Base-by-base conservation (phyloP, 2,888 invertebrate genomes). In the Beris morrisii region DNA sequence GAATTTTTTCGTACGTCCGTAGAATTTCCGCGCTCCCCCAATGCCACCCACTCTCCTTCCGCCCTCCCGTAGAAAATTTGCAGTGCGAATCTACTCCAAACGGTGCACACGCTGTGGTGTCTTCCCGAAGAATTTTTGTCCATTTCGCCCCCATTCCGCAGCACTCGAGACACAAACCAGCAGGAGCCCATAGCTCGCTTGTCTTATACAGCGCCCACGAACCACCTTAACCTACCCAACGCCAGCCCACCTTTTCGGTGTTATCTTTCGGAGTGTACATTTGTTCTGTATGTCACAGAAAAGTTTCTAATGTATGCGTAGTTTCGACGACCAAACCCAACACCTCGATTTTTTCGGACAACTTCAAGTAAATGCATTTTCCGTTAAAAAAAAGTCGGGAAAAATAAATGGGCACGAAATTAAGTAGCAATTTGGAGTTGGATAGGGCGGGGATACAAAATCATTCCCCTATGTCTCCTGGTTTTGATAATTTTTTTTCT, bases 101-200 rank as follows among this genome's bases (percentile, higher is more conserved):
- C 9, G 30, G 7, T n/a, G 61, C 12, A 38, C 12, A 45, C 48
- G 43, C 52, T 52, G 64, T 54, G 67, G 61, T 46, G 46, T 57
- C 54, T 59, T 48, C 54, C 67, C 59, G 54, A 65, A 67, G 65
- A 64, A 65, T 67, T 67, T 61, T 61, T 65, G 67, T 65, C 67
- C 67, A 55, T 65, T 67, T 65, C 54, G 44, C 57, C 65, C 65
- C 67, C 59, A 54, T 43, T 58, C 54, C 56, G 48, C 38, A 50
- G 54, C 59, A 46, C 50, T 38, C 64, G 65, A 59, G 59, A 58
- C 53, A 48, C 53, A 22, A 22, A 38, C 38, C 7, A 38, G 38
- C 28, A n/a, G 31, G n/a, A n/a, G 13, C 61, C 50, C 43, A 12
- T 43, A 61, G 56, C 58, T 55, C 50, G 56, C 45, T 31, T 59